phyloP scores from a whole-genome alignment of 2,113 vertebrate species.

The Poecilia latipinna region DNA sequence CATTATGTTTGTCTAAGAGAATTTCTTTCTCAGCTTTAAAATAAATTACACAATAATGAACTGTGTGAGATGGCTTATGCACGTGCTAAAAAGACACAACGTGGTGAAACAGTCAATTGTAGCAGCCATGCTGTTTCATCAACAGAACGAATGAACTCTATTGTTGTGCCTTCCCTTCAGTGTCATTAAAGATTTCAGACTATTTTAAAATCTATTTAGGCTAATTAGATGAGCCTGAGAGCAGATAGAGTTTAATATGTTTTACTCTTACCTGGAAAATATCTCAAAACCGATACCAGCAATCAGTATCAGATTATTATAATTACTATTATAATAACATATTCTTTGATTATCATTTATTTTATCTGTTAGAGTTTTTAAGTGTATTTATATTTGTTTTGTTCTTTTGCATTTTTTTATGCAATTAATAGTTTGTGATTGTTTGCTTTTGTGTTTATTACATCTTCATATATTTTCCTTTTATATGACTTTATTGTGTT shows the following conservation, averaged over 20 bases:
- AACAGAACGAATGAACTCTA: slow-evolving; percentile 61
- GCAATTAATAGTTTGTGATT: too few relatives aligned
- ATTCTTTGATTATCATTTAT: neutral
- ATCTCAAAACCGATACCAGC: too few relatives aligned
- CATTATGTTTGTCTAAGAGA: slow-evolving; percentile 31
- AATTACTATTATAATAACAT: neutral
- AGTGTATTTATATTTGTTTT: neutral
- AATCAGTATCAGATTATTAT: too few relatives aligned
- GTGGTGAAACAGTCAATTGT: slow-evolving; percentile 65
- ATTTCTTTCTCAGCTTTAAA: slow-evolving; percentile 52
- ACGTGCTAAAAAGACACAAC: slow-evolving; percentile 49
- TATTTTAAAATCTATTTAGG: too few relatives aligned
- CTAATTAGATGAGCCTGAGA: too few relatives aligned
- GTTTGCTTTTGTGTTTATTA: too few relatives aligned
- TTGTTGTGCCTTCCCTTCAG: slow-evolving; percentile 55
- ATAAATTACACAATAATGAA: slow-evolving; percentile 74
- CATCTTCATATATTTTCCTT: too few relatives aligned
- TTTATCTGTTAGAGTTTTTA: too few relatives aligned
- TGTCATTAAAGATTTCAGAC: slow-evolving; percentile 33
- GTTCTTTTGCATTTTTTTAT: neutral
- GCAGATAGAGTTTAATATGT: too few relatives aligned
- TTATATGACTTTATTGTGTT: too few relatives aligned
- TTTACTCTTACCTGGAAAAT: too few relatives aligned
- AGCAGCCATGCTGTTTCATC: slow-evolving; percentile 70
- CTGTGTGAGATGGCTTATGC: slow-evolving; percentile 58